phyloP scores from a whole-genome alignment of 2,113 vertebrate genomes.

The Ornithorhynchus anatinus region DNA sequence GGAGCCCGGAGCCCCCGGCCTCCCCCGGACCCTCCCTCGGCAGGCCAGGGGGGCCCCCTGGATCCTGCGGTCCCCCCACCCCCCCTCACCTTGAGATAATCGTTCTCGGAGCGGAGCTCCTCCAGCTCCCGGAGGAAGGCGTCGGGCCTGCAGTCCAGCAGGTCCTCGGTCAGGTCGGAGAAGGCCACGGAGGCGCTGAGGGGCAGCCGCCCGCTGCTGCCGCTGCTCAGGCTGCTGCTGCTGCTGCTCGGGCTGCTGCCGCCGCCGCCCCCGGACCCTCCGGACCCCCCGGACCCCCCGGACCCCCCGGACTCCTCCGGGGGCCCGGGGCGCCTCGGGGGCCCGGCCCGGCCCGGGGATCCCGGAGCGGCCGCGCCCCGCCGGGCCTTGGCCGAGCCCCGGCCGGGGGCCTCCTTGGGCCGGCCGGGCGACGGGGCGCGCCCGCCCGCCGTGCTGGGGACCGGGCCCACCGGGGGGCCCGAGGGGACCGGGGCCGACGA shows the following conservation, averaged over 20 bases:
- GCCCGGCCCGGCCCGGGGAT: slow-evolving; percentile 80
- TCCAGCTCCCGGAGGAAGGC: slow-evolving; percentile 91
- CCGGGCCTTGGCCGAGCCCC: slow-evolving; percentile 83
- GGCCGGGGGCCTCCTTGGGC: slow-evolving; percentile 87
- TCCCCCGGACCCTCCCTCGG: neutral
- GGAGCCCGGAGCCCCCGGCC: neutral
- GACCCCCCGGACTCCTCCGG: slow-evolving; percentile 73
- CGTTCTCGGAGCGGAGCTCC: slow-evolving; percentile 95
- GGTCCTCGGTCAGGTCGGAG: slow-evolving; percentile 95
- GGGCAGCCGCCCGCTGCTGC: slow-evolving; percentile 86
- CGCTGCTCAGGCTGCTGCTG: slow-evolving; percentile 82
- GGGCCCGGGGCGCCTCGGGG: slow-evolving; percentile 86
- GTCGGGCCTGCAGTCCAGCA: slow-evolving; percentile 86
- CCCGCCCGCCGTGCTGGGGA: slow-evolving; percentile 33
- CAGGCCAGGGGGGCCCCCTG: neutral
- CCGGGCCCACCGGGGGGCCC: slow-evolving; percentile 14
- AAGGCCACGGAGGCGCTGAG: slow-evolving; percentile 93
- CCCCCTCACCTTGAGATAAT: slow-evolving; percentile 92
- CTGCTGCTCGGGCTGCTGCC: slow-evolving; percentile 63
- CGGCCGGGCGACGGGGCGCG: slow-evolving; percentile 90
- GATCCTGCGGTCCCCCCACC: neutral
- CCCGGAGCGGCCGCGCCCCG: slow-evolving; percentile 51
- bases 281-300: too few relatives aligned
- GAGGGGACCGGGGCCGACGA: slow-evolving; percentile 68
- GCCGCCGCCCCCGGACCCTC: slow-evolving; percentile 7